Base-by-base conservation (phyloP, 1,140 invertebrate species). In the Callitettix versicolor region DNA sequence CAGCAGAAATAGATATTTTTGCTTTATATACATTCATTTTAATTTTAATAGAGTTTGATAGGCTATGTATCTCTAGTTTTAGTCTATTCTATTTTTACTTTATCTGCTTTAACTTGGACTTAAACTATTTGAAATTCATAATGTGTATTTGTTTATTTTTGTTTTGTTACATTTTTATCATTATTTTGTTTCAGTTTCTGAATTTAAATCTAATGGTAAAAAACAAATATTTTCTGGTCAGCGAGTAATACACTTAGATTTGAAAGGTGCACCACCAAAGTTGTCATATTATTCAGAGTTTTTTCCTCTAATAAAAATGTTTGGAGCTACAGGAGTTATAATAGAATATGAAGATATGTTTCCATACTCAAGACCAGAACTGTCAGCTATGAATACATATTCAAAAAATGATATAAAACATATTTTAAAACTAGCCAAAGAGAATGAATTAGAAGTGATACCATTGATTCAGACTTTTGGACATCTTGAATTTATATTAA, bases 391-490 rank as follows among this genome's bases (percentile, higher is more conserved):
- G 11, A 72, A 74, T 58, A 65, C 70, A 24, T 77, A 76, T 60
- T 65, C 68, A 3, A 62, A 60, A 46, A 65, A 68, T 18, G 57
- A 58, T 21, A 55, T 58, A 2, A 33, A 41, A 36, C 9, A 9
- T 2, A 58, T 60, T 38, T 40, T 57, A 12, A 14, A 47, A 21
- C 20, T 33, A 24, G 56, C 56, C 1, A 40, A 47, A 40, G 36
- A 50, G 1, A 57, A 57, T 20, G 34, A 49, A 20, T 22, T 60
- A 30, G 71, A 78, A 56, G 71, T 84, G 7, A 82, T 85, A 57
- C 82, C 82, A 24, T 65, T 85, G 3, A 71, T 85, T 4, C 82
- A 84, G 62, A 82, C 82, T 18, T 83, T 85, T 70, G 82, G 82
- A 3, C 82, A 85, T 69, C 58, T 80, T 40, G 80, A 81, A 68